Conservation (phyloP, 2,113 vertebrate genomes). For the Chaenocephalus aceratus region DNA sequence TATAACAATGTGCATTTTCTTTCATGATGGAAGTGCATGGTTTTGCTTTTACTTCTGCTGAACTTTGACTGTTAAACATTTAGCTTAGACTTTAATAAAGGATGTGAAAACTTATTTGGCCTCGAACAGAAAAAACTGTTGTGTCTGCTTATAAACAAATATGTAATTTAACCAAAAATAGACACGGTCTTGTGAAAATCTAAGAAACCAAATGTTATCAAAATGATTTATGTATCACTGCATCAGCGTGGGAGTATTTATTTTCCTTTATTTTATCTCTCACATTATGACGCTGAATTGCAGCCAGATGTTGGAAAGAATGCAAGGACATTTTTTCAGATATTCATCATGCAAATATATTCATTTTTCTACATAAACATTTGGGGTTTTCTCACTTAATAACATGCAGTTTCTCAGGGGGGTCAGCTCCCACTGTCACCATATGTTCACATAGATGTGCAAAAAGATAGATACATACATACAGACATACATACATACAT, state of each 20-base stretch:
- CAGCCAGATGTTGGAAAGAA: conserved; percentile 53
- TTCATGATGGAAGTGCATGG: too few species aligned
- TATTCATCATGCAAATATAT: conserved; percentile 4
- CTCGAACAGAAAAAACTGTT: neutral
- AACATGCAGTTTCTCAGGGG: neutral
- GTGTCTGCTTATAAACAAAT: neutral
- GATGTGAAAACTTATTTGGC: too few species aligned
- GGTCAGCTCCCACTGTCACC: neutral
- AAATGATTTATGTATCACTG: conserved; percentile 13
- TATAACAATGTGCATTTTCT: too few species aligned
- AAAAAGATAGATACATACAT: too few species aligned
- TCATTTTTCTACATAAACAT: neutral
- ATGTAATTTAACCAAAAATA: too few species aligned
- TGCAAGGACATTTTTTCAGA: neutral
- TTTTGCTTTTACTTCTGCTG: too few species aligned
- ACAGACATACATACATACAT: too few species aligned
- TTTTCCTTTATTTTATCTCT: conserved; percentile 1
- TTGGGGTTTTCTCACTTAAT: neutral
- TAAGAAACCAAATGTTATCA: neutral
- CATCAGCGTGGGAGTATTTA: conserved; percentile 49
- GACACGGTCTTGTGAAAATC: too few species aligned
- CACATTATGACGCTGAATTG: conserved; percentile 26
- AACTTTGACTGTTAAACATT: too few species aligned
- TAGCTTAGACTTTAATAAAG: too few species aligned
- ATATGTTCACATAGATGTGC: too few species aligned